Percentiles rank a stretch among this genome's conserved stretches.
phyloP scores from a whole-genome alignment of 2,888 invertebrate genomes.

The Caenorhabditis sinica region DNA sequence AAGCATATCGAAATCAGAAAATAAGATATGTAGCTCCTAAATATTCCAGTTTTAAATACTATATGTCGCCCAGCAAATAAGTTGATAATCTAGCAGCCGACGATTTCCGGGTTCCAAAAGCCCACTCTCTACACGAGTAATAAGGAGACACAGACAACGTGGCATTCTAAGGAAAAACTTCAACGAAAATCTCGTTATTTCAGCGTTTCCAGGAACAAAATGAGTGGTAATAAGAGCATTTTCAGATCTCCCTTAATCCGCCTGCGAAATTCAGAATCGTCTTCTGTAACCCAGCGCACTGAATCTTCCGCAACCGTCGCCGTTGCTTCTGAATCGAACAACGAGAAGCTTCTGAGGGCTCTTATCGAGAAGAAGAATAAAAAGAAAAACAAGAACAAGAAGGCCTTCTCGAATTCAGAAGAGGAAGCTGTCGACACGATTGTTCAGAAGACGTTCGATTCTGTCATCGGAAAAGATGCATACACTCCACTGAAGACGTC shows the following conservation, averaged over 20 bases:
- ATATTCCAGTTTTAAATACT: too few relatives aligned
- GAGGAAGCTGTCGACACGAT: conserved; percentile 28
- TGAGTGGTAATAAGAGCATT: conserved; percentile 1
- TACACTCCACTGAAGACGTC: conserved; percentile 47
- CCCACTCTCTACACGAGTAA: too few relatives aligned
- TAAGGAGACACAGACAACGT: too few relatives aligned
- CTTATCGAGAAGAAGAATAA: conserved; percentile 11
- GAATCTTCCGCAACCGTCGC: background rate
- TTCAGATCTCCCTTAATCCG: too few relatives aligned
- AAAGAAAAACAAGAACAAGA: conserved; percentile 16
- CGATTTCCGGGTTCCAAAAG: too few relatives aligned
- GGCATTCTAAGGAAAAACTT: too few relatives aligned
- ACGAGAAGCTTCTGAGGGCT: background rate
- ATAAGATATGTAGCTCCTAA: too few relatives aligned
- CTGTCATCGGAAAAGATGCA: conserved; percentile 13
- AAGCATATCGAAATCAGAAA: too few relatives aligned
- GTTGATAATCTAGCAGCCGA: too few relatives aligned
- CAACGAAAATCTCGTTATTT: too few relatives aligned
- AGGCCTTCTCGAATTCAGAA: conserved; percentile 18
- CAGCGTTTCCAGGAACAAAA: background rate
- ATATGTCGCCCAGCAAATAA: too few relatives aligned
- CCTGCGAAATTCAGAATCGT: background rate
- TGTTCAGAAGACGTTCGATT: conserved; percentile 23
- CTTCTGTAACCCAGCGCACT: background rate
- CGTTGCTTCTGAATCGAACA: conserved; percentile 2